Evolutionary conservation across 2,113 vertebrate genomes (phyloP), one percentile per base, ranked within the genome.

Genomic region (Amblyopsis rosae): DNA sequence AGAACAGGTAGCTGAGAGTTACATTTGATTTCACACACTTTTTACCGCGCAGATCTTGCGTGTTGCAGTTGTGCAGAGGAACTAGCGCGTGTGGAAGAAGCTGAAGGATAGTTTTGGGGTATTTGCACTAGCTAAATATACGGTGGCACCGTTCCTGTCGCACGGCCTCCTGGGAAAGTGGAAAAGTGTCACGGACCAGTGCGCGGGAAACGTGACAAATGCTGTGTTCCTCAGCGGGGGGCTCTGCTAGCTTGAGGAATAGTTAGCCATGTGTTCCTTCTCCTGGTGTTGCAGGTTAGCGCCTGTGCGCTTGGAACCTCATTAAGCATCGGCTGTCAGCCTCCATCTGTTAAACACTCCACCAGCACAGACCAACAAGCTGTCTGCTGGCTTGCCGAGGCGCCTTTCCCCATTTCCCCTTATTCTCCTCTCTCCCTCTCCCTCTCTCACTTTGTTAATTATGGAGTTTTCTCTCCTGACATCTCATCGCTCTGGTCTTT

Each of bases 301-400:
- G 85, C 82, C 83, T 81, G 77, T 67, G 77, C 76, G 66, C 70
- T 85, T 88, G 88, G 88, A 90, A 89, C 80, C 85, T 91, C 86
- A 92, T 91, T 92, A 92, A 85, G 84, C 85, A 88, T 88, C 85
- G 78, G 65, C 86, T 87, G 88, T 91, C 90, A 86, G 85, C 83
- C 71, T 81, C 91, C 88, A 91, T 91, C 91, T 92, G 91, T 83
- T 92, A 82, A 83, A 83, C 77, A 85, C 85, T 90, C 79, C 86
- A 83, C 75, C 83, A 82, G 82, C 53, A 70, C 68, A 86, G 79
- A 62, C 47, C 56, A 26, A 71, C 84, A 82, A 84, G 81, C 74
- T 82, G 77, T 71, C 68, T 58, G 11, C 82, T 67, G 67, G 73
- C 77, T 79, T 74, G 45, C 56, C 32, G 32, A 26, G 19, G 70